Evolutionary conservation across 2,113 vertebrate genomes (phyloP), one percentile per base, ranked within the genome.

Genomic region (Anhinga anhinga): DNA sequence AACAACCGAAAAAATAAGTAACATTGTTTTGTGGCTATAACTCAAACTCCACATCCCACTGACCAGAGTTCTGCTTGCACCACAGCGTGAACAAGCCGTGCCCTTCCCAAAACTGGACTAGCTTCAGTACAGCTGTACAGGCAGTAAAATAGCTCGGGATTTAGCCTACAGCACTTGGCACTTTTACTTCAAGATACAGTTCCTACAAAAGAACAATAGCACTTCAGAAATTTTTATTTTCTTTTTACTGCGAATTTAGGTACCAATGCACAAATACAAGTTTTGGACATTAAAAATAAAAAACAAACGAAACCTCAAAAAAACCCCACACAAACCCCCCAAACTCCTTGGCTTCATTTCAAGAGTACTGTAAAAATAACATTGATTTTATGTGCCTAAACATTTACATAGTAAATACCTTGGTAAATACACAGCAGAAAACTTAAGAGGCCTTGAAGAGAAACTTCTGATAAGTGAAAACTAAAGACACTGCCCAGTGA

Each of bases 381-480:
- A 27, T 2, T 7, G 83, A 49, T 79, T 79, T 45, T 27, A 34
- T 7, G 6, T 55, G 66, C 53, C 29, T 34, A 29, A 82, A 82
- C 27, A 88, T 93, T 97, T 96, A 96, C 91, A 67, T 11, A 78
- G 89, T 86, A 93, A 77, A 90, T 22, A 80, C 17, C 89, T 58
- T 10, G 66, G 88, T 82, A 91, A 78, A 91, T 20, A 81, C 18
- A 27, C 0, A 16, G 36, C 78, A 93, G 74, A 73, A 87, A 89
- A 76, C 34, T 26, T 17, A 55, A 55, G 8, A 79, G 44, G 49
- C 52, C 62, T 52, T 15, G 25, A 56, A 70, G 18, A 84, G 45
- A 88, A 44, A 63, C 42, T 79, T 93, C 4, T 26, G 8, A 2
- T 13, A 20, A 6, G 9, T 10, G 38, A 86, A 50, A 88, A 23